Evolutionary conservation across 2,888 invertebrate genomes (phyloP).

Genomic region (Microplitis manilae): DNA sequence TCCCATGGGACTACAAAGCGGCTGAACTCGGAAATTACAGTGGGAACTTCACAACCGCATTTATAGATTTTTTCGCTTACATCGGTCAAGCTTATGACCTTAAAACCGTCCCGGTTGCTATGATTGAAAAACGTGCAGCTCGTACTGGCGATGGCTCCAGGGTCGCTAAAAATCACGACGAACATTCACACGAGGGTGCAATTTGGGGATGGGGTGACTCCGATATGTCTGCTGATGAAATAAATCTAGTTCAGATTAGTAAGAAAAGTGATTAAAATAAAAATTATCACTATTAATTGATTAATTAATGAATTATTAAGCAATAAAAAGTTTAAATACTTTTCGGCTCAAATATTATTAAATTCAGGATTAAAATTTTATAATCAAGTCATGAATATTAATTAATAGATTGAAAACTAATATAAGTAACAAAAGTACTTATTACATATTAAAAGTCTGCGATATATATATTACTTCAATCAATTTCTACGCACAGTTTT

Average conservation of each 20-base stretch:
- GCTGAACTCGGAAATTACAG: conserved; percentile 80
- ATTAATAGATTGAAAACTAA: not conserved
- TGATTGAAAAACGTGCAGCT: conserved; percentile 79
- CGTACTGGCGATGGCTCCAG: conserved; percentile 83
- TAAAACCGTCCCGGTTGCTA: conserved; percentile 82
- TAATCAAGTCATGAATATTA: too few relatives aligned
- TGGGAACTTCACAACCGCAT: conserved; percentile 77
- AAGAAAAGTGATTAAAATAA: conserved; percentile 61
- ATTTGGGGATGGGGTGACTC: conserved; percentile 90
- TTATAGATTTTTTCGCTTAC: conserved; percentile 80
- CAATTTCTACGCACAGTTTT: not conserved
- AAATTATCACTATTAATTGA: conserved; percentile 1
- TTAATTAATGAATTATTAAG: not conserved
- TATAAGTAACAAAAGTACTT: not conserved
- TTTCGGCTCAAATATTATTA: not conserved
- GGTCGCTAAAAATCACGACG: conserved; percentile 62
- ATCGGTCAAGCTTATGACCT: conserved; percentile 89
- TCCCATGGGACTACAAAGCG: conserved; percentile 88
- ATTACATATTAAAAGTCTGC: not conserved
- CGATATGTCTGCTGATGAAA: conserved; percentile 82
- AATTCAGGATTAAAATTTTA: too few relatives aligned
- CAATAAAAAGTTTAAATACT: not conserved
- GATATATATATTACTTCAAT: not conserved
- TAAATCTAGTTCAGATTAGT: conserved; percentile 68
- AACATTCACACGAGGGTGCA: conserved; percentile 72